Evolutionary conservation across 1,140 invertebrate species (phyloP).

Genomic region (Thaumetopoea pityocampa): DNA sequence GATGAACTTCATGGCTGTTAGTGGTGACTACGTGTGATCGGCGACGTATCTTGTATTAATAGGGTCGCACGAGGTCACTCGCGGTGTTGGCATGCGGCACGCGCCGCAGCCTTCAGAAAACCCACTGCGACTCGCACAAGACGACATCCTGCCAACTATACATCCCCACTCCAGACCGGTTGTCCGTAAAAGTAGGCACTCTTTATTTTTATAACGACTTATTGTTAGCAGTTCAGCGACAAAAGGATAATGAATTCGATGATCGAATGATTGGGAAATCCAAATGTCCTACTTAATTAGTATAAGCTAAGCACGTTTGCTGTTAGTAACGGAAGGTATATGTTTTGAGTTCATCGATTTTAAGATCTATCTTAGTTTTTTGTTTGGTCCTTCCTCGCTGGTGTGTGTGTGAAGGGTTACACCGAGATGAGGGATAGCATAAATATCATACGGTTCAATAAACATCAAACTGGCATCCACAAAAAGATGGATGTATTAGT

Average conservation of each 20-base stretch:
- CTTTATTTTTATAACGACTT: conserved; percentile 53
- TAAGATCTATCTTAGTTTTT: not conserved
- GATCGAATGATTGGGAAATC: conserved; percentile 50
- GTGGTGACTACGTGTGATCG: conserved; percentile 43
- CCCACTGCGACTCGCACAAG: conserved; percentile 55
- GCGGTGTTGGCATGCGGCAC: conserved; percentile 67
- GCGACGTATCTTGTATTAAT: conserved; percentile 65
- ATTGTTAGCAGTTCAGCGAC: conserved; percentile 41
- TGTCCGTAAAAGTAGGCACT: conserved; percentile 27
- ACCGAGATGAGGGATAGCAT: too few relatives aligned
- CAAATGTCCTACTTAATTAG: conserved; percentile 38
- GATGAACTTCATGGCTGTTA: conserved; percentile 54
- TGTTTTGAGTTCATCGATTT: conserved; percentile 2
- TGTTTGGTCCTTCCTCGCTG: too few relatives aligned
- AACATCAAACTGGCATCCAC: too few relatives aligned
- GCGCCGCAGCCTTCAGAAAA: conserved; percentile 72
- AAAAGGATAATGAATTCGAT: conserved; percentile 34
- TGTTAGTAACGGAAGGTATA: conserved; percentile 8
- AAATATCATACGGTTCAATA: too few relatives aligned
- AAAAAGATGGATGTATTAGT: too few relatives aligned
- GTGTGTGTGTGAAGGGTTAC: too few relatives aligned
- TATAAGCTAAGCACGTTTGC: conserved; percentile 28
- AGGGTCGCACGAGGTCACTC: conserved; percentile 64
- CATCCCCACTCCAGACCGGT: conserved; percentile 35
- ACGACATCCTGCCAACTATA: conserved; percentile 46